These are phyloP conservation scores for Rhodeus uyekii DNA, from an alignment of 2,797 vertebrate species.

Conservation along the genomic window DNA sequence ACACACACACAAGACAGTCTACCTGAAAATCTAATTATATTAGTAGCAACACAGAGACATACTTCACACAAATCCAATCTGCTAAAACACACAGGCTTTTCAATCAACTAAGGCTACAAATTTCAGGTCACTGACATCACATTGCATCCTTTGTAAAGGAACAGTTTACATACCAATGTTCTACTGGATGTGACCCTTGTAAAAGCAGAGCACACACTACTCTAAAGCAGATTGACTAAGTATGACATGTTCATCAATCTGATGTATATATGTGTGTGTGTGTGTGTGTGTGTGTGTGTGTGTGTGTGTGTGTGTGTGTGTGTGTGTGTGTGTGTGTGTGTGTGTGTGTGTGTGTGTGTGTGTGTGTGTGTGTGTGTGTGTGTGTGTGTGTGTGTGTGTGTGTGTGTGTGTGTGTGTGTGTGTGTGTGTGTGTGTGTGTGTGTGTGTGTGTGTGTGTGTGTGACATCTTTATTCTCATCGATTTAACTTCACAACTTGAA, in stretches of 20 bases:
- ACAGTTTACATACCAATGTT: background rate
- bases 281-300: too few species aligned
- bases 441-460: too few species aligned
- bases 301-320: too few species aligned
- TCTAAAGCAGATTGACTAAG: background rate
- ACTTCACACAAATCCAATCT: conserved; percentile 41
- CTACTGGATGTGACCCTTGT: background rate
- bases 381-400: too few species aligned
- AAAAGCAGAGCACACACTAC: background rate
- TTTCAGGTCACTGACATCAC: background rate
- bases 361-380: too few species aligned
- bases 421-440: too few species aligned
- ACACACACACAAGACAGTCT: conserved; percentile 8
- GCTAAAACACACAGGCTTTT: conserved; percentile 23
- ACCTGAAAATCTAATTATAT: conserved; percentile 42
- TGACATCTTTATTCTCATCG: background rate
- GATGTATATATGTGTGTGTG: too few species aligned
- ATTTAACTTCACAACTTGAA: background rate
- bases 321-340: too few species aligned
- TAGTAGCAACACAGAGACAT: conserved; percentile 28
- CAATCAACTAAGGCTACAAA: conserved; percentile 22
- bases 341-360: too few species aligned
- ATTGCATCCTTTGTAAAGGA: background rate
- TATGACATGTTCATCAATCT: background rate
- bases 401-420: too few species aligned